Percentiles rank a stretch among this genome's conserved stretches.
Conservation (phyloP, 2,113 vertebrate genomes). For the Todiramphus chloris region DNA sequence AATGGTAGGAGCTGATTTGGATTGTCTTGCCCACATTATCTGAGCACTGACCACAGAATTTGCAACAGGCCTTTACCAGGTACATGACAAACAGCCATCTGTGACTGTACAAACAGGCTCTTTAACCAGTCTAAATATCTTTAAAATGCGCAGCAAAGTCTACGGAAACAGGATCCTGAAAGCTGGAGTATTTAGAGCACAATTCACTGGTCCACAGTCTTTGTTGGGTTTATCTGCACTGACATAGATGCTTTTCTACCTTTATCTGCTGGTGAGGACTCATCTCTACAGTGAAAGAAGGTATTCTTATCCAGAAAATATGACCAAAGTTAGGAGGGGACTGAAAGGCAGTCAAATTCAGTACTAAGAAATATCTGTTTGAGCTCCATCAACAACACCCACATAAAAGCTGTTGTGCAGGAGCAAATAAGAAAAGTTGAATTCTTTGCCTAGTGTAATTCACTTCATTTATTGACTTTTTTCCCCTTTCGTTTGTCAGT, state of each 20-base stretch:
- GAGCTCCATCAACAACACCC: conserved; percentile 48
- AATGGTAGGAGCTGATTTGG: background rate
- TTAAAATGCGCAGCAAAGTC: background rate
- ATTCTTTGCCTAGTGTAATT: conserved; percentile 89
- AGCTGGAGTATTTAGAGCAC: background rate
- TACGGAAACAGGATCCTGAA: background rate
- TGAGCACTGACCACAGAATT: background rate
- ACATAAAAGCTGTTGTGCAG: conserved; percentile 69
- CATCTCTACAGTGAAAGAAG: background rate
- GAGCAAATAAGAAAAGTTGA: conserved; percentile 75
- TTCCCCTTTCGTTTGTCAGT: conserved; percentile 75
- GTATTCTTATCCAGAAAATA: background rate
- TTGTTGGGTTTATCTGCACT: background rate
- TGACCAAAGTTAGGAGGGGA: conserved; percentile 20
- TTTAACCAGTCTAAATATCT: background rate
- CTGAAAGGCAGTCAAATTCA: conserved; percentile 21
- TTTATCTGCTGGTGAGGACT: background rate
- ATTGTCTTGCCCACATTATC: background rate
- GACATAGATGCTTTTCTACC: background rate
- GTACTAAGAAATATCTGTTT: conserved; percentile 30
- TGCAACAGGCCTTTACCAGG: background rate
- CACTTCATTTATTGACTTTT: conserved; percentile 86
- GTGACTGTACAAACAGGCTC: background rate
- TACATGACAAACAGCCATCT: background rate
- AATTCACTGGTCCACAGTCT: background rate